phyloP scores from a whole-genome alignment of 2,888 invertebrate genomes.

The Trissoscelio sp. region DNA sequence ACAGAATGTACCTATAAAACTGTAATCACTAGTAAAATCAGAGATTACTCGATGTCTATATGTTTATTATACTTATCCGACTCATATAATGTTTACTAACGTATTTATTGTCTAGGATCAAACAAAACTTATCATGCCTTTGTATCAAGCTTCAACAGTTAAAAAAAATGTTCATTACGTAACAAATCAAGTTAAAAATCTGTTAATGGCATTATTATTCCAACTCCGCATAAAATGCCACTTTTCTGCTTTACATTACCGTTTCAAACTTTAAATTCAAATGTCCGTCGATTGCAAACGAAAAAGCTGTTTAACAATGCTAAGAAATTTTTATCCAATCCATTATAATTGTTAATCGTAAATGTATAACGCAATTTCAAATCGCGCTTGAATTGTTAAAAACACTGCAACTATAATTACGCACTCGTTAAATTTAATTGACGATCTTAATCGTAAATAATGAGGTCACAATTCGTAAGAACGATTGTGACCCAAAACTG shows the following conservation, averaged over 20 bases:
- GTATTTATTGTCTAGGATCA: background rate
- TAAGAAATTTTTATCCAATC: conserved; percentile 12
- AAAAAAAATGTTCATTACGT: conserved; percentile 24
- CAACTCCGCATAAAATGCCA: conserved; percentile 27
- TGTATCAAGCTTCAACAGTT: background rate
- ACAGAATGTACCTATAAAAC: too few relatives aligned
- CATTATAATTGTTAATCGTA: conserved; percentile 49
- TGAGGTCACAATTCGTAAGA: conserved; percentile 14
- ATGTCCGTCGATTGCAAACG: conserved; percentile 17
- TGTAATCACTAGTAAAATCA: too few relatives aligned
- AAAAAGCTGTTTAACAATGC: conserved; percentile 52
- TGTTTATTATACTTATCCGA: too few relatives aligned
- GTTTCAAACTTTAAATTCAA: conserved; percentile 15
- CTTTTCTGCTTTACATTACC: conserved; percentile 37
- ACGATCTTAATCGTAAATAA: conserved; percentile 14
- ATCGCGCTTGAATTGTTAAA: conserved; percentile 19
- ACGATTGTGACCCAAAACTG: background rate
- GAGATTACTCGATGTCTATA: too few relatives aligned
- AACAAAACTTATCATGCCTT: background rate
- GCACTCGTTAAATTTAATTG: conserved; percentile 30
- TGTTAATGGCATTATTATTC: conserved; percentile 50
- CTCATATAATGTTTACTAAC: background rate
- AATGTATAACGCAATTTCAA: conserved; percentile 43
- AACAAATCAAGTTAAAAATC: conserved; percentile 37
- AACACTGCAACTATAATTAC: conserved; percentile 8